Conservation (phyloP, 1,140 invertebrate genomes). For the Amphibalanus amphitrite region DNA sequence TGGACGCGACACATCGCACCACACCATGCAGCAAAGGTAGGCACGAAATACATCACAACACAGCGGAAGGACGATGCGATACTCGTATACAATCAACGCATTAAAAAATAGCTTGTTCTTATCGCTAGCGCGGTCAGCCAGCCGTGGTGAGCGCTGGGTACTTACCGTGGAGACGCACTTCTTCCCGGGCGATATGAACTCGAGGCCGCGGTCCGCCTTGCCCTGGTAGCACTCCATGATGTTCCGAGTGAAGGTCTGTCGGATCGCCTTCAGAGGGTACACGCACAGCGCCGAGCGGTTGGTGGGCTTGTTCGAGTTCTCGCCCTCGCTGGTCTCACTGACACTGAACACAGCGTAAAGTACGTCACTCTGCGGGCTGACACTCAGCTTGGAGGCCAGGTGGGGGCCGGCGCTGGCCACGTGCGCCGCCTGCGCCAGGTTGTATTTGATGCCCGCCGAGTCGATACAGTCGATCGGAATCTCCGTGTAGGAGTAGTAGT, state of each 20-base stretch:
- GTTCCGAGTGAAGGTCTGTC: slow-evolving; percentile 91
- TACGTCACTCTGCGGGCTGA: slow-evolving; percentile 82
- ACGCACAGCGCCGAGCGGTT: slow-evolving; percentile 71
- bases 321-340: slow-evolving; percentile 29
- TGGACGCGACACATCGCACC: too few relatives aligned
- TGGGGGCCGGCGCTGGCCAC: slow-evolving; percentile 82
- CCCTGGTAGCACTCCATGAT: slow-evolving; percentile 91
- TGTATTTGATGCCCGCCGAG: slow-evolving; percentile 55
- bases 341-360: slow-evolving; percentile 85
- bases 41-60: too few relatives aligned
- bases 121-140: too few relatives aligned
- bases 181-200: slow-evolving; percentile 77
- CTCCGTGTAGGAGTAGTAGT: slow-evolving; percentile 96
- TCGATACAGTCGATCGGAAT: slow-evolving; percentile 85
- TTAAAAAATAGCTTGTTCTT: too few relatives aligned
- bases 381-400: slow-evolving; percentile 69
- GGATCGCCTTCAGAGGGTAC: slow-evolving; percentile 80
- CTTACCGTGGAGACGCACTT: slow-evolving; percentile 63
- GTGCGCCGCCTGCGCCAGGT: slow-evolving; percentile 81
- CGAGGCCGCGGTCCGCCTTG: slow-evolving; percentile 63
- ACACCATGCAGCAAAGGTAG: too few relatives aligned
- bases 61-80: too few relatives aligned
- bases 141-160: slow-evolving; percentile 16
- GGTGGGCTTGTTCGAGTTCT: slow-evolving; percentile 44
- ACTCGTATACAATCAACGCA: too few relatives aligned